Percentiles rank a stretch among this genome's conserved stretches.
Evolutionary conservation across 2,888 invertebrate species (phyloP).

Genomic region (Meganola albula): DNA sequence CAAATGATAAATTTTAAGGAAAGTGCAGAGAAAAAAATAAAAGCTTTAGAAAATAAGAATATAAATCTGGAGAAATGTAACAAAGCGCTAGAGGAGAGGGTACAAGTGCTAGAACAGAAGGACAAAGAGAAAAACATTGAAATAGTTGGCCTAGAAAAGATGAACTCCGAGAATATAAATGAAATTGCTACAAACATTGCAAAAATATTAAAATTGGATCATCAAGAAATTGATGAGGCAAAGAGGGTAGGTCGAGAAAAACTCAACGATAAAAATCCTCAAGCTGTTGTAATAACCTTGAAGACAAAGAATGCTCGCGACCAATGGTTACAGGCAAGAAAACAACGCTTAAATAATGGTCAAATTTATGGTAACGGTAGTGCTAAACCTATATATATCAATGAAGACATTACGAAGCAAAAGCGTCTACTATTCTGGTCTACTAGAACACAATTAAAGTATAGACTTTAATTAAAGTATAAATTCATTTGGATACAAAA

Average conservation of each 20-base stretch:
- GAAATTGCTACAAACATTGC: slow-evolving; percentile 1
- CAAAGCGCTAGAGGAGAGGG: slow-evolving; percentile 1
- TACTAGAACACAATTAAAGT: slow-evolving; percentile 2
- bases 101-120: slow-evolving; percentile 3
- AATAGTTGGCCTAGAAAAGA: not conserved
- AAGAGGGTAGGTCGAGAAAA: not conserved
- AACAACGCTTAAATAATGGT: not conserved
- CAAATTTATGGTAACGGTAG: not conserved
- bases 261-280: not conserved
- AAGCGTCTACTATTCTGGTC: slow-evolving; percentile 6
- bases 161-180: slow-evolving; percentile 1
- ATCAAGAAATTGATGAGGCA: slow-evolving; percentile 1
- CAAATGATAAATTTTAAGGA: slow-evolving; percentile 3
- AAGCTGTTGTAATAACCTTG: not conserved
- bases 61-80: slow-evolving; percentile 2
- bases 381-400: slow-evolving; percentile 1
- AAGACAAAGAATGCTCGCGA: slow-evolving; percentile 2
- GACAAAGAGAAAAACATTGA: too few relatives aligned
- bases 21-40: slow-evolving; percentile 3
- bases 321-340: slow-evolving; percentile 1
- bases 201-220: not conserved
- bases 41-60: slow-evolving; percentile 7
- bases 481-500: slow-evolving; percentile 14
- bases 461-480: slow-evolving; percentile 3
- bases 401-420: slow-evolving; percentile 5